phyloP scores from a whole-genome alignment of 2,797 vertebrate species.

The Oreortyx pictus region DNA sequence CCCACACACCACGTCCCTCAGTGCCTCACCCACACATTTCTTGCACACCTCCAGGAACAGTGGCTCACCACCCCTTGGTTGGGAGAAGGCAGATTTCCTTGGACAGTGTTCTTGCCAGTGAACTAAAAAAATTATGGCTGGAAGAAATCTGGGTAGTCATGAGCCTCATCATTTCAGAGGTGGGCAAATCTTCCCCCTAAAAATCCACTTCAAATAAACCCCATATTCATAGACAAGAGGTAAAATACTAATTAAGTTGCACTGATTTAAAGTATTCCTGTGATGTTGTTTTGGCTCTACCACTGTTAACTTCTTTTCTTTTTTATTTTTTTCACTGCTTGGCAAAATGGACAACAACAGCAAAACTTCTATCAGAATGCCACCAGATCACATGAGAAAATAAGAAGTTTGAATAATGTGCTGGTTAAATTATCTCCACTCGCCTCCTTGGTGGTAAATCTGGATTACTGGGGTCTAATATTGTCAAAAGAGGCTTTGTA shows the following conservation, averaged over 20 bases:
- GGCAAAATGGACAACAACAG: neutral
- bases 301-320: neutral
- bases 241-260: neutral
- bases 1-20: no score
- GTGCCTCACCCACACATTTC: no score
- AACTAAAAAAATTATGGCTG: neutral
- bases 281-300: neutral
- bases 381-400: neutral
- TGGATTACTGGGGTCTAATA: slow-evolving; percentile 12
- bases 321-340: neutral
- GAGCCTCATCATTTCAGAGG: neutral
- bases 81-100: neutral
- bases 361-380: neutral
- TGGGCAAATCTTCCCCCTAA: neutral
- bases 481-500: slow-evolving; percentile 56
- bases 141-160: neutral
- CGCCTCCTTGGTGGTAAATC: slow-evolving; percentile 22
- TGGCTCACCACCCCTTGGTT: no score
- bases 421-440: slow-evolving; percentile 1
- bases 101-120: neutral
- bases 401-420: neutral
- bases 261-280: neutral
- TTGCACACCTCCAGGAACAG: no score
- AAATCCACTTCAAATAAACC: neutral
- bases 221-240: neutral